phyloP scores from a whole-genome alignment of 2,888 invertebrate genomes.

The Diogma glabrata region DNA sequence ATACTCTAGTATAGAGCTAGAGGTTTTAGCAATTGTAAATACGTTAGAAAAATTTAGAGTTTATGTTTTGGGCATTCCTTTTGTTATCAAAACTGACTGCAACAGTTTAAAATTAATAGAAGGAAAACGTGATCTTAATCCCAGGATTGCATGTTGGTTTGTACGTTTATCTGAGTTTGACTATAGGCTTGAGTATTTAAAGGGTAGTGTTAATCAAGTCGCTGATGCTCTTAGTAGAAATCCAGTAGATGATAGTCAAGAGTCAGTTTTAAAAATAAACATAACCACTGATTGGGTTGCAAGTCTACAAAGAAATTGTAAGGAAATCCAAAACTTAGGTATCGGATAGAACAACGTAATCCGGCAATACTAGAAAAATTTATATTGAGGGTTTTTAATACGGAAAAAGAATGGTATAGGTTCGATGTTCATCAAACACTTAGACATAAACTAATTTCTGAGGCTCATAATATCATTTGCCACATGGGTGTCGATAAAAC shows the following conservation, averaged over 20 bases:
- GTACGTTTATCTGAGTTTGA: too few species aligned
- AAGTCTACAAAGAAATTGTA: too few species aligned
- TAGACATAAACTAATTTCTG: too few species aligned
- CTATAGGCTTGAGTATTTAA: too few species aligned
- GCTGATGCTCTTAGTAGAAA: too few species aligned
- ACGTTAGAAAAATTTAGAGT: not conserved
- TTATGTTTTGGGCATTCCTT: not conserved
- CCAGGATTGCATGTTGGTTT: not conserved
- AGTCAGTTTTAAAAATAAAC: too few species aligned
- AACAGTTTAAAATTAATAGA: conserved; percentile 4
- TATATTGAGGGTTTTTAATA: not conserved
- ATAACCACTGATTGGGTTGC: too few species aligned
- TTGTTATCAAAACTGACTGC: not conserved
- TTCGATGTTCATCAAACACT: not conserved
- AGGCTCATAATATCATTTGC: not conserved
- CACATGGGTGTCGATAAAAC: conserved; percentile 3
- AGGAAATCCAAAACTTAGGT: too few species aligned
- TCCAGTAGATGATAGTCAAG: too few species aligned
- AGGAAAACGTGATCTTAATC: not conserved
- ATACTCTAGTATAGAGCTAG: not conserved
- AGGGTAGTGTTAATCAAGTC: too few species aligned
- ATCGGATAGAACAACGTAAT: too few species aligned
- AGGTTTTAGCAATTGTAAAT: not conserved
- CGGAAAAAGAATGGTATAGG: not conserved
- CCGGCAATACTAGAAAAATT: too few species aligned